phyloP scores from a whole-genome alignment of 2,113 vertebrate species.

The Chaenocephalus aceratus region DNA sequence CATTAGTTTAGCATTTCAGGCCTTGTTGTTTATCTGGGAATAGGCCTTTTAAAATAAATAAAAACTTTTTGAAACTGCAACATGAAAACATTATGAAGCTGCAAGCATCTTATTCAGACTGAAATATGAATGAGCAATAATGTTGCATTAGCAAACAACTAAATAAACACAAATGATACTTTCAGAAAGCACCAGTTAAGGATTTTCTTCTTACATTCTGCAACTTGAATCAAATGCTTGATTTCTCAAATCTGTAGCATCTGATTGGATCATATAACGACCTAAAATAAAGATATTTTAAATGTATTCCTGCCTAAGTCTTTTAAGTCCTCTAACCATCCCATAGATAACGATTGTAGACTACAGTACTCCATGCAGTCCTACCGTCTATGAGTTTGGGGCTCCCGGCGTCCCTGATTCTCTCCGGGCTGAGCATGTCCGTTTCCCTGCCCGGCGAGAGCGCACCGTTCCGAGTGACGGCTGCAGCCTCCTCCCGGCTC shows the following conservation, averaged over 20 bases:
- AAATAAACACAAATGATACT: background rate
- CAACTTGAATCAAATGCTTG: background rate
- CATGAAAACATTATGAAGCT: background rate
- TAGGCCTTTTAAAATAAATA: constrained; percentile 14
- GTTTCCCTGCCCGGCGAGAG: constrained; percentile 90
- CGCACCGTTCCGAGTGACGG: constrained; percentile 85
- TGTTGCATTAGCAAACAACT: background rate
- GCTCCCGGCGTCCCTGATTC: constrained; percentile 89
- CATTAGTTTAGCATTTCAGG: background rate
- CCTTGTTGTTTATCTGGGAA: constrained; percentile 8
- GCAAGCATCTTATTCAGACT: background rate
- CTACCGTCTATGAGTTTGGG: constrained; percentile 96
- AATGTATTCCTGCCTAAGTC: background rate
- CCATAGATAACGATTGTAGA: background rate
- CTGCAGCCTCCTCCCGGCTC: constrained; percentile 89
- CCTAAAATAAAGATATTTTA: background rate
- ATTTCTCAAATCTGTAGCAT: background rate
- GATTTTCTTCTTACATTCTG: background rate
- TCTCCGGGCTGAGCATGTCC: constrained; percentile 92
- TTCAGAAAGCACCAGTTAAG: background rate
- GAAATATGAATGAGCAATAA: background rate
- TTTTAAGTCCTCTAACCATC: background rate
- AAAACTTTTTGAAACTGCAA: constrained; percentile 22
- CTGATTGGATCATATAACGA: too few relatives aligned
- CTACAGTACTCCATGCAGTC: constrained; percentile 1